A percentile compares a stretch with the other conserved stretches of the same genome.
phyloP scores from a whole-genome alignment of 2,113 vertebrate species.

The Leptodactylus fuscus region DNA sequence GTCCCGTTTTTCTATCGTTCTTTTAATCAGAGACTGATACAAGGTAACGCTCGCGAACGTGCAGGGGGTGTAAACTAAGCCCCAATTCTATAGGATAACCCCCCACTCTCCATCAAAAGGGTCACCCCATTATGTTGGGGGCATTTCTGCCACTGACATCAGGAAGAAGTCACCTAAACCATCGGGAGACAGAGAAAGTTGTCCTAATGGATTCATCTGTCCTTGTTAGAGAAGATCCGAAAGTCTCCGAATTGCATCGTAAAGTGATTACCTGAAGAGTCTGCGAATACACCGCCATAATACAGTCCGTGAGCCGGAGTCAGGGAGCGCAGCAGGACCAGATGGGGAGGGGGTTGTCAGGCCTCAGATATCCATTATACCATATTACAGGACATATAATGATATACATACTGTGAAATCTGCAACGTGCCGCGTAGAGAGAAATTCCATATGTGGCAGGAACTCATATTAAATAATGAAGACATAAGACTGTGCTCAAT shows the following conservation, averaged over 20 bases:
- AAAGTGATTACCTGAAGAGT: no score
- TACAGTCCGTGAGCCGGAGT: not conserved
- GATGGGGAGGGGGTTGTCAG: not conserved
- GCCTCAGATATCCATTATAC: not conserved
- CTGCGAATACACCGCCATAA: no score
- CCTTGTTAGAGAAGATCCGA: slow-evolving; percentile 30
- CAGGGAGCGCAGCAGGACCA: not conserved
- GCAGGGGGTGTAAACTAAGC: not conserved
- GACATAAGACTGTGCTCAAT: no score
- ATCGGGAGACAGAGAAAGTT: not conserved
- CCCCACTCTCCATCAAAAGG: not conserved
- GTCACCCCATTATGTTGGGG: not conserved
- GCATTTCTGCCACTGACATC: not conserved
- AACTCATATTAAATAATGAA: no score
- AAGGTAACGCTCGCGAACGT: not conserved
- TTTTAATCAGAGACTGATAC: slow-evolving; percentile 44
- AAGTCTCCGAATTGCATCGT: slow-evolving; percentile 39
- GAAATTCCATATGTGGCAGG: not conserved
- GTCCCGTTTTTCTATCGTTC: not conserved
- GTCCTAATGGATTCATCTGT: slow-evolving; percentile 40
- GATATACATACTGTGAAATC: no score
- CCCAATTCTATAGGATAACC: not conserved
- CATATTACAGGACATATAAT: not conserved
- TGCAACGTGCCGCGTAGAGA: not conserved
- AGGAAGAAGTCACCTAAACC: no score